Evolutionary conservation across 1,140 invertebrate species (phyloP).

Genomic region (Diachasmimorpha longicaudata): DNA sequence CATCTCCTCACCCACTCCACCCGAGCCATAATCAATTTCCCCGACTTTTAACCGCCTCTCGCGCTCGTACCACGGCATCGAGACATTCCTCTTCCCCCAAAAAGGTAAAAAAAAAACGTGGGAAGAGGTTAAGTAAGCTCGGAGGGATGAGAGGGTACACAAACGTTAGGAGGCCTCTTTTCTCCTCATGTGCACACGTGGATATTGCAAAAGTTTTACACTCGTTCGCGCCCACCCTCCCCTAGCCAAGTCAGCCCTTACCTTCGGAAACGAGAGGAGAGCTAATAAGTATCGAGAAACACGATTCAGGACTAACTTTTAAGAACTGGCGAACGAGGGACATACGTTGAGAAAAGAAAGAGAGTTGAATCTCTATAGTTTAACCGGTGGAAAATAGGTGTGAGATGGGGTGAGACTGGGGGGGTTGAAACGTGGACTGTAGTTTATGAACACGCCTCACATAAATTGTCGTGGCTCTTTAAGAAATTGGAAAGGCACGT

Average conservation of each 20-base stretch:
- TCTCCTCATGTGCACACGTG: constrained; percentile 21
- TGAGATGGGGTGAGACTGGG: constrained; percentile 35
- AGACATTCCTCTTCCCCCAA: neutral
- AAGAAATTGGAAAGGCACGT: constrained; percentile 62
- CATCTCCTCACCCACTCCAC: constrained; percentile 37
- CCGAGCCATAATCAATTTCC: constrained; percentile 52
- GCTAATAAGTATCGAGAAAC: constrained; percentile 62
- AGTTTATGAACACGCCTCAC: constrained; percentile 64
- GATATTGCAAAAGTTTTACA: constrained; percentile 57
- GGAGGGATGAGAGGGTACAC: neutral
- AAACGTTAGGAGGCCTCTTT: neutral
- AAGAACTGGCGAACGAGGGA: constrained; percentile 41
- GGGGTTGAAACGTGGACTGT: constrained; percentile 25
- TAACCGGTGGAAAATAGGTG: constrained; percentile 17
- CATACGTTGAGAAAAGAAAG: neutral
- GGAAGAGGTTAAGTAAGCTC: neutral
- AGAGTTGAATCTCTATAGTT: constrained; percentile 15
- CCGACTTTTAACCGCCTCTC: constrained; percentile 17
- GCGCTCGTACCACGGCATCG: constrained; percentile 9
- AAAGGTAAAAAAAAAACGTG: neutral
- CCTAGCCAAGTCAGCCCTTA: constrained; percentile 25
- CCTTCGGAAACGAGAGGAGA: constrained; percentile 32
- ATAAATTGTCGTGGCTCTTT: constrained; percentile 65
- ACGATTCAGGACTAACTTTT: constrained; percentile 55
- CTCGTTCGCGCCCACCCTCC: constrained; percentile 24